A percentile compares a stretch with the other conserved stretches of the same genome.
Conservation (phyloP, 2,797 vertebrate genomes). For the Siniperca scherzeri region DNA sequence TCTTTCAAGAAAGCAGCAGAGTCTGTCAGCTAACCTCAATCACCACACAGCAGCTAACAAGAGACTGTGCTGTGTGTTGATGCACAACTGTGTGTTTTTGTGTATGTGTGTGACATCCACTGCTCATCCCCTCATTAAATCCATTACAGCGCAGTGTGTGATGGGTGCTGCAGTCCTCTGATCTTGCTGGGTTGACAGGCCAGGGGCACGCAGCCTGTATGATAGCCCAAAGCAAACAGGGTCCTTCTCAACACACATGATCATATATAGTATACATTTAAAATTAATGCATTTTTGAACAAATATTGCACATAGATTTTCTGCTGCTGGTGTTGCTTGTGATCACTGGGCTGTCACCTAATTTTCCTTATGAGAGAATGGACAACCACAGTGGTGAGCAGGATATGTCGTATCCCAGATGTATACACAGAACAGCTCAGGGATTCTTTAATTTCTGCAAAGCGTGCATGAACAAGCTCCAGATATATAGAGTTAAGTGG, state of each 20-base stretch:
- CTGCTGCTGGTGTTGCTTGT: slow-evolving; percentile 21
- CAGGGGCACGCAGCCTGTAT: slow-evolving; percentile 55
- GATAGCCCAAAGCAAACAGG: slow-evolving; percentile 63
- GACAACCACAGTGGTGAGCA: neutral
- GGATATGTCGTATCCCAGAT: neutral
- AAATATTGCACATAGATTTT: slow-evolving; percentile 9
- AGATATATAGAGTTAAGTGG: slow-evolving; percentile 4
- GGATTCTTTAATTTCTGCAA: slow-evolving; percentile 17
- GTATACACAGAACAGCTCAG: slow-evolving; percentile 10
- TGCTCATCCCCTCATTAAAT: slow-evolving; percentile 81
- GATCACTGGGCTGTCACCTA: neutral
- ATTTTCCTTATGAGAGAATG: slow-evolving; percentile 1
- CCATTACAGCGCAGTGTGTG: slow-evolving; percentile 78
- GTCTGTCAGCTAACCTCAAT: slow-evolving; percentile 74
- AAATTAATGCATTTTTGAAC: slow-evolving; percentile 16
- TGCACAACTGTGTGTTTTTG: slow-evolving; percentile 49
- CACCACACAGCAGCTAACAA: slow-evolving; percentile 53
- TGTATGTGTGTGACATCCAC: slow-evolving; percentile 60
- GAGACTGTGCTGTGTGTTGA: slow-evolving; percentile 41
- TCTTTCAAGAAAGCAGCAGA: slow-evolving; percentile 63
- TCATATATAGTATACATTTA: slow-evolving; percentile 16
- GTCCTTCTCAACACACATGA: slow-evolving; percentile 39
- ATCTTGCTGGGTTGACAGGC: slow-evolving; percentile 74
- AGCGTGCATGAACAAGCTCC: slow-evolving; percentile 1
- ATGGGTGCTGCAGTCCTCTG: slow-evolving; percentile 76